Evolutionary conservation across 1,140 invertebrate genomes (phyloP), one percentile per base, ranked within the genome.

Genomic region (Meteorus sp.): DNA sequence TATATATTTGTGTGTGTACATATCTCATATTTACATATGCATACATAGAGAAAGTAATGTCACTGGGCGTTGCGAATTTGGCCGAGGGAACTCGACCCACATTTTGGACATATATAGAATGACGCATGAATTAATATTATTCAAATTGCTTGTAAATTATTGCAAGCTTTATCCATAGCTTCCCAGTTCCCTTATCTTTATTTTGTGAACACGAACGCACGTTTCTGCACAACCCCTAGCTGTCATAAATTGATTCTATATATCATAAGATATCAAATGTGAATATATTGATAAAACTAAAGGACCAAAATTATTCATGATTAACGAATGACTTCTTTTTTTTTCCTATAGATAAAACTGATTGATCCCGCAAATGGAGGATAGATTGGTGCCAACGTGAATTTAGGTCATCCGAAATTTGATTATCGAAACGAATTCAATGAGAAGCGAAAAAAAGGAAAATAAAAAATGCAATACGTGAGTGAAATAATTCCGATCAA

Each of bases 371-470:
- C 27, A 29, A 9, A 4, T n/a, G 11, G 15, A 13, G 11, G 15
- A 39, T 13, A 13, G 15, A 39, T 45, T 11, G 43, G 20, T 8
- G 17, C 43, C 17, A 17, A 17, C 9, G 43, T 22, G 43, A 45
- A 45, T 22, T 22, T n/a, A 43, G 56, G 56, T 59, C 56, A 29
- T 25, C 56, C 29, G 29, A 51, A 59, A 59, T 59, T 52, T 48
- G 56, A 59, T 59, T 59, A 59, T 59, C 56, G 56, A 52, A 43
- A 52, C 15, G 37, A 59, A 23, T 1, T 19, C 4, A 39, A 48
- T 33, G 48, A 51, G 44, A 50, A 39, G 39, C 20, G 23, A 8
- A 37, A 15, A 41, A 33, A 57, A n/a, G n/a, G n/a, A n/a, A n/a
- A n/a, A n/a, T n/a, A n/a, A n/a, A n/a, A n/a, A n/a, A n/a, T n/a